Evolutionary conservation across 1,140 invertebrate genomes (phyloP).

Genomic region (Harpegnathos saltator): DNA sequence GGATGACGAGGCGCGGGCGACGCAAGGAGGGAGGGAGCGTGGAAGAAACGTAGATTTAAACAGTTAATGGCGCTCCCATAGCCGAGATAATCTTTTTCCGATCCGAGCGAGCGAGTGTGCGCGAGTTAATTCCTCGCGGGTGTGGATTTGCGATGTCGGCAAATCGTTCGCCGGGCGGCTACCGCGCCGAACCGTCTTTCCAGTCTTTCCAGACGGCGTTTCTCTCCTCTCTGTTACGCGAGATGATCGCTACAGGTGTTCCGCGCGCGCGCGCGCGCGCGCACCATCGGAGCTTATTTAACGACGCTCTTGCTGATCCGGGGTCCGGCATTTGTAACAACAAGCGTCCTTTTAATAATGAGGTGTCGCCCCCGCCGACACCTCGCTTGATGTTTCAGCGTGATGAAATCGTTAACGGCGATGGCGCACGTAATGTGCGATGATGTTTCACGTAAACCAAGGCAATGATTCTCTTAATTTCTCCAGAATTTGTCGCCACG

Average conservation of each 20-base stretch:
- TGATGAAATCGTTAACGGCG: not conserved
- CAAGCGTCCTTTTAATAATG: slow-evolving; percentile 45
- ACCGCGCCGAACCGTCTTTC: not conserved
- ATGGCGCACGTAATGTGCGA: not conserved
- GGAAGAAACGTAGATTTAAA: slow-evolving; percentile 32
- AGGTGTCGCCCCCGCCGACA: too few species aligned
- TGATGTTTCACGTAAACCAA: not conserved
- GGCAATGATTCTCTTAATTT: not conserved
- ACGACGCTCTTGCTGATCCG: slow-evolving; percentile 14
- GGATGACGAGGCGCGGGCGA: too few species aligned
- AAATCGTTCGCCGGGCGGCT: slow-evolving; percentile 7
- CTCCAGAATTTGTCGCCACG: not conserved
- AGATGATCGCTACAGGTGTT: slow-evolving; percentile 26
- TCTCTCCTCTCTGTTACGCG: slow-evolving; percentile 3
- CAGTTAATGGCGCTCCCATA: slow-evolving; percentile 38
- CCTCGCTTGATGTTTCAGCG: not conserved
- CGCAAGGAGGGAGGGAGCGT: slow-evolving; percentile 3
- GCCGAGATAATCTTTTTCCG: slow-evolving; percentile 48
- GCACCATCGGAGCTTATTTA: slow-evolving; percentile 27
- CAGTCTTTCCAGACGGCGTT: slow-evolving; percentile 9
- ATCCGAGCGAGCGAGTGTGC: slow-evolving; percentile 12
- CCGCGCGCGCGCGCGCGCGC: not conserved
- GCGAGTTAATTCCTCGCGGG: slow-evolving; percentile 16
- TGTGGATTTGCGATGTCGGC: slow-evolving; percentile 26
- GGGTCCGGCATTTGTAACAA: slow-evolving; percentile 40